These are phyloP conservation scores for Jacana jacana DNA, from an alignment of 2,113 vertebrate species.

Conservation along the genomic window DNA sequence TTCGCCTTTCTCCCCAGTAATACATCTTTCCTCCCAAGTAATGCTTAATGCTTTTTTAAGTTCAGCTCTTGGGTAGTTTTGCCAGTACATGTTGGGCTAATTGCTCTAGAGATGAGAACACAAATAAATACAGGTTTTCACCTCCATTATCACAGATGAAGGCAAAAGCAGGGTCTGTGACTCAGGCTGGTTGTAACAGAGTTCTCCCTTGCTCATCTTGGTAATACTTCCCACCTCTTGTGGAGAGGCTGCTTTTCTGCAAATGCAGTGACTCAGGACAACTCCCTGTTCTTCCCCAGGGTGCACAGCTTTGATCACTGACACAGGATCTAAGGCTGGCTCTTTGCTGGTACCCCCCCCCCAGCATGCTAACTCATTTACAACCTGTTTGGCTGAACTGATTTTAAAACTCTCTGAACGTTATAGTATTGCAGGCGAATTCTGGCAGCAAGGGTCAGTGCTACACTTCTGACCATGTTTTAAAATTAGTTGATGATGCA, in stretches of 20 bases:
- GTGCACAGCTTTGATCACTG: background rate
- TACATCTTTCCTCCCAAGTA: background rate
- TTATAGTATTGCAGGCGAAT: background rate
- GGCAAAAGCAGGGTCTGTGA: background rate
- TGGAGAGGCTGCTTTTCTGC: background rate
- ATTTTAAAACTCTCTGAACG: background rate
- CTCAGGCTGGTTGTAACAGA: background rate
- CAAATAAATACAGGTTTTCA: constrained; percentile 9
- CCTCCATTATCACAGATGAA: constrained; percentile 9
- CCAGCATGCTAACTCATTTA: background rate
- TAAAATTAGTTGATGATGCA: background rate
- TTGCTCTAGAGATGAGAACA: background rate
- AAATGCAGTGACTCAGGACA: constrained; percentile 18
- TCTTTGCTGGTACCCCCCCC: background rate
- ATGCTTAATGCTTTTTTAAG: background rate
- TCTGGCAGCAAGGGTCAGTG: background rate
- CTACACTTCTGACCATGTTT: background rate
- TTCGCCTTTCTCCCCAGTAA: background rate
- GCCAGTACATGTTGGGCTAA: background rate
- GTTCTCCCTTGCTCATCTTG: background rate
- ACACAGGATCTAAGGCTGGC: background rate
- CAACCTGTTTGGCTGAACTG: background rate
- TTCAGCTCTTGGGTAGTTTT: background rate
- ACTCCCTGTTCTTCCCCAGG: background rate
- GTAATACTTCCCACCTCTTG: background rate